Conservation (phyloP, 1,140 invertebrate species). For the Drosophila willistoni region DNA sequence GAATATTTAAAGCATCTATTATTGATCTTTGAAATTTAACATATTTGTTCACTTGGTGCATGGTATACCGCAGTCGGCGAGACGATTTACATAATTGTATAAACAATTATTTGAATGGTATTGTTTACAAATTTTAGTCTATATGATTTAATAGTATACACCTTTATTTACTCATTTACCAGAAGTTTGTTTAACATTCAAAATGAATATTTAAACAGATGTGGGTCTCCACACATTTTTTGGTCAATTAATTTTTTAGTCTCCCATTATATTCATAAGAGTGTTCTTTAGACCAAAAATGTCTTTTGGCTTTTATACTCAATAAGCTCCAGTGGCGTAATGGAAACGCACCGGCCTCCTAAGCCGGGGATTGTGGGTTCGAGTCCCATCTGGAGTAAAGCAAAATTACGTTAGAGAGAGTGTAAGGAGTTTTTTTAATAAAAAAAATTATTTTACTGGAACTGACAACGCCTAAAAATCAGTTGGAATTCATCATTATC, state of each 20-base stretch:
- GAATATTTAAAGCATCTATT: too few species aligned
- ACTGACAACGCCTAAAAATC: too few species aligned
- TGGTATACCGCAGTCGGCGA: background rate
- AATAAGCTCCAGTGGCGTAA: slow-evolving; percentile 1
- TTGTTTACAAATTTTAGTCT: background rate
- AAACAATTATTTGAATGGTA: too few species aligned
- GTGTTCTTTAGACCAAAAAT: background rate
- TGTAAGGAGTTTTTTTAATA: too few species aligned
- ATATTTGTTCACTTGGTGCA: background rate
- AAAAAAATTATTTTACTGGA: too few species aligned
- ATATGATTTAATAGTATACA: too few species aligned
- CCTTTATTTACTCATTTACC: background rate
- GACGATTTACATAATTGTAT: too few species aligned
- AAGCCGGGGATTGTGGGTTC: background rate
- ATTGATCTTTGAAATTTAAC: too few species aligned
- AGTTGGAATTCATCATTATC: too few species aligned
- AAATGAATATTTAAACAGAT: slow-evolving; percentile 1
- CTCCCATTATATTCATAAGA: background rate
- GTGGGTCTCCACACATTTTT: background rate
- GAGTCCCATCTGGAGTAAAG: slow-evolving; percentile 3
- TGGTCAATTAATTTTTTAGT: background rate
- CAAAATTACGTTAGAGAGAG: too few species aligned
- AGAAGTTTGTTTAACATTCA: background rate
- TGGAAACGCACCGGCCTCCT: slow-evolving; percentile 11
- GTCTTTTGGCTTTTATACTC: slow-evolving; percentile 34